Base-by-base conservation (phyloP, 2,888 invertebrate species). In the Lasioglossum oenotherae region DNA sequence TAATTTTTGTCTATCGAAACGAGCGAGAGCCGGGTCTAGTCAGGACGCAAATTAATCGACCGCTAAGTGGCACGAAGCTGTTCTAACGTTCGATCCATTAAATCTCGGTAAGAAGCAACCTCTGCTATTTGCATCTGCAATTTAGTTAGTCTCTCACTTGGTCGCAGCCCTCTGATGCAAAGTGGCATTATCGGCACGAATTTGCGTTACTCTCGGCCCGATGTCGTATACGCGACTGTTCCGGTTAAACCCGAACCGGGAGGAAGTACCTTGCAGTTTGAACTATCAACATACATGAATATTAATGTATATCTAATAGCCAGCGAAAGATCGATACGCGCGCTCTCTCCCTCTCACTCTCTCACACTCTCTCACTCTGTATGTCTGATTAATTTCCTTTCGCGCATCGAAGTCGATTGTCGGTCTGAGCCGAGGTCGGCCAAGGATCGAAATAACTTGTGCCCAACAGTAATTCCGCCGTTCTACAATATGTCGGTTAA, bases 101-200 rank as follows among this genome's bases (percentile, higher is more conserved):
- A 94, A 94, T 94, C 94, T 93, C 93, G 91, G 93, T 92, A 92
- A 92, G 93, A 93, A 93, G 92, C 92, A 90, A 92, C 89, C 91
- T 92, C 93, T 92, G 91, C 93, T 94, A 95, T 95, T 94, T 94
- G 94, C 94, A 94, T 94, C 95, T 91, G 93, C 94, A 94, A 95
- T 95, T 91, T 87, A 85, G 91, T 91, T 91, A 90, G 86, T 89
- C 86, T 88, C 88, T 86, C 81, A 86, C 85, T 90, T 88, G 89
- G 91, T 88, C 82, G 88, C 87, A 86, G 78, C 90, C 90, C 89
- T 86, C 89, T 87, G 92, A 94, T 92, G 92, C 92, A 93, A 93
- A 94, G 92, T 94, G 92, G 92, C 92, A 93, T 93, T 93, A 93
- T 93, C 92, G 89, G 91, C 89, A 86, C 87, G 87, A 92, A 93